phyloP scores from a whole-genome alignment of 2,888 invertebrate species.

The Mimumesa dahlbomi region DNA sequence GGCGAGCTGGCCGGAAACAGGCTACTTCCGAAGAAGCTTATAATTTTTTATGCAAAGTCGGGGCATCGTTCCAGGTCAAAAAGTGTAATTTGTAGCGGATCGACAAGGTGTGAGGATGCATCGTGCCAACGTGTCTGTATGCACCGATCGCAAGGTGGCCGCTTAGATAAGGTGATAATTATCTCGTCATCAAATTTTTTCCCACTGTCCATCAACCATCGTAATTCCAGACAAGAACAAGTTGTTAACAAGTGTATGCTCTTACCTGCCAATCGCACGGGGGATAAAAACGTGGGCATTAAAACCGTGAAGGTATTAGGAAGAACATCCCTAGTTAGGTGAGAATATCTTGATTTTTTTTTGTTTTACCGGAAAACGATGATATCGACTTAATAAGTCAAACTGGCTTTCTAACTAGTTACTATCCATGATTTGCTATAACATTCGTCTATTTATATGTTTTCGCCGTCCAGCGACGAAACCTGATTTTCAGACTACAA shows the following conservation, averaged over 20 bases:
- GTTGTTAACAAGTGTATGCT: not conserved
- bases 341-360: too few relatives aligned
- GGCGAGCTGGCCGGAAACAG: constrained; percentile 57
- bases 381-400: not conserved
- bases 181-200: constrained; percentile 43
- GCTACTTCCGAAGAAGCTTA: constrained; percentile 56
- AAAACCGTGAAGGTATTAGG: not conserved
- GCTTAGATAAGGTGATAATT: constrained; percentile 53
- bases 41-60: constrained; percentile 68
- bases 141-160: constrained; percentile 50
- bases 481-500: constrained; percentile 12
- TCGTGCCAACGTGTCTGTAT: constrained; percentile 6
- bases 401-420: too few relatives aligned
- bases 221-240: constrained; percentile 45
- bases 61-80: constrained; percentile 14
- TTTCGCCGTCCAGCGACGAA: not conserved
- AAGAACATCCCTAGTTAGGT: too few relatives aligned
- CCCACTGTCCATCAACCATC: not conserved
- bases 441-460: constrained; percentile 1
- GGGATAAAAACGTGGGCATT: not conserved
- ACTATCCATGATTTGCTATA: not conserved
- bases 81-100: constrained; percentile 48
- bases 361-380: too few relatives aligned
- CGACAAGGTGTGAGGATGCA: constrained; percentile 27
- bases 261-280: not conserved